A percentile compares a stretch with the other conserved stretches of the same genome.
Evolutionary conservation across 2,113 vertebrate species (phyloP).

Genomic region (Erythrolamprus reginae): DNA sequence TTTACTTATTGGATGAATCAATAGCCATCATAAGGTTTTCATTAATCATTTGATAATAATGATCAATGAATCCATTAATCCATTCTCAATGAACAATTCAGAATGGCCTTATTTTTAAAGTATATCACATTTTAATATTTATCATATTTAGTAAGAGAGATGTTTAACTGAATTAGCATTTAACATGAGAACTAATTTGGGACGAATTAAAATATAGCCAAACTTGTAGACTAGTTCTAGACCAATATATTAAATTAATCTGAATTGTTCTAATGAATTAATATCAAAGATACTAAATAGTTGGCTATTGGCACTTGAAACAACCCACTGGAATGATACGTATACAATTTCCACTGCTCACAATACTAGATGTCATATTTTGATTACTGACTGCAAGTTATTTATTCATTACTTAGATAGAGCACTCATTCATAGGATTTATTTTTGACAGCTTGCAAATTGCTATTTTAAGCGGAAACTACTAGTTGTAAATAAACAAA

Average conservation of each 20-base stretch:
- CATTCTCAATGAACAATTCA: neutral
- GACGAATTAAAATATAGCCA: neutral
- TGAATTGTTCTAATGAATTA: neutral
- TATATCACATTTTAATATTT: neutral
- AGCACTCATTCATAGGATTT: conserved; percentile 24
- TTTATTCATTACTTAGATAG: neutral
- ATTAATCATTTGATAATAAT: neutral
- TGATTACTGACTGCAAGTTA: fast-evolving
- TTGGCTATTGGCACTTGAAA: neutral
- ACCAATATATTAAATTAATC: neutral
- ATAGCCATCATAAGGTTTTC: neutral
- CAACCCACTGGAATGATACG: neutral
- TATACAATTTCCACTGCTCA: neutral
- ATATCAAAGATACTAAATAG: neutral
- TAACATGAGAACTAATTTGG: neutral
- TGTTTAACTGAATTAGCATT: neutral
- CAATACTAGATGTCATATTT: neutral
- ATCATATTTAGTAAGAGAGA: neutral
- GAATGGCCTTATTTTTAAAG: neutral
- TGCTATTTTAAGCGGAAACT: conserved; percentile 9
- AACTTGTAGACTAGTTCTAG: neutral
- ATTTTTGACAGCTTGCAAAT: conserved; percentile 24
- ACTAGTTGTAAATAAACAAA: neutral
- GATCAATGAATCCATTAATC: no score
- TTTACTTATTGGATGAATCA: neutral